A percentile compares a stretch with the other conserved stretches of the same genome.
These are phyloP conservation scores for Macquaria ambigua DNA, from an alignment of 2,113 vertebrate species.

Conservation along the genomic window DNA sequence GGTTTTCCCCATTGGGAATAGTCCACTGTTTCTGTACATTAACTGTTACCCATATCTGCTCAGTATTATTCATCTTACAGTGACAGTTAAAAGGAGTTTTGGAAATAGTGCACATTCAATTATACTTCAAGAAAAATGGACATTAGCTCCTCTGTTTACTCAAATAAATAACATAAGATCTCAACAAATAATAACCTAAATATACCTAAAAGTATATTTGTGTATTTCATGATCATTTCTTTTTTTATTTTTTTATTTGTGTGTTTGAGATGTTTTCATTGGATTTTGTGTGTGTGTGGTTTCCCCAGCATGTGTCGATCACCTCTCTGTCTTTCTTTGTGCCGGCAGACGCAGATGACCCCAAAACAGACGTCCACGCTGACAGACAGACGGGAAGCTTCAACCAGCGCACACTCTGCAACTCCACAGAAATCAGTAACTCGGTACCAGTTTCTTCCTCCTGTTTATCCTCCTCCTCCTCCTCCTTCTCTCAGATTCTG, in stretches of 20 bases:
- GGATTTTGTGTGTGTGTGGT: too few relatives aligned
- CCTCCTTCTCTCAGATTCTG: neutral
- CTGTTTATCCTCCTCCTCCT: neutral
- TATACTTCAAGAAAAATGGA: neutral
- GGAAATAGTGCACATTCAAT: neutral
- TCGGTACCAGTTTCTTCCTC: conserved; percentile 80
- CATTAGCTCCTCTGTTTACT: neutral
- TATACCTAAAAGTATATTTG: neutral
- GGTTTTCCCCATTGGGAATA: too few relatives aligned
- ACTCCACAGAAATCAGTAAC: conserved; percentile 70
- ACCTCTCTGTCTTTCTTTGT: neutral
- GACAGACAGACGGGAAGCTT: conserved; percentile 11
- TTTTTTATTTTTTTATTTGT: too few relatives aligned
- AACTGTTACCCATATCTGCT: neutral
- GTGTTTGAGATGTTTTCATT: too few relatives aligned
- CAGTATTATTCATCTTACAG: neutral
- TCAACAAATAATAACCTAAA: neutral
- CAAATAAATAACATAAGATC: neutral
- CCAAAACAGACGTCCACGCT: neutral
- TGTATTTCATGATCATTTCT: neutral
- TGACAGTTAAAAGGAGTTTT: neutral
- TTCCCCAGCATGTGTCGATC: neutral
- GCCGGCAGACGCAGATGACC: neutral
- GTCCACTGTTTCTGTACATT: neutral
- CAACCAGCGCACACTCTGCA: conserved; percentile 4